Conservation (phyloP, 2,797 vertebrate species). For the Stomatorhinus walkeri region DNA sequence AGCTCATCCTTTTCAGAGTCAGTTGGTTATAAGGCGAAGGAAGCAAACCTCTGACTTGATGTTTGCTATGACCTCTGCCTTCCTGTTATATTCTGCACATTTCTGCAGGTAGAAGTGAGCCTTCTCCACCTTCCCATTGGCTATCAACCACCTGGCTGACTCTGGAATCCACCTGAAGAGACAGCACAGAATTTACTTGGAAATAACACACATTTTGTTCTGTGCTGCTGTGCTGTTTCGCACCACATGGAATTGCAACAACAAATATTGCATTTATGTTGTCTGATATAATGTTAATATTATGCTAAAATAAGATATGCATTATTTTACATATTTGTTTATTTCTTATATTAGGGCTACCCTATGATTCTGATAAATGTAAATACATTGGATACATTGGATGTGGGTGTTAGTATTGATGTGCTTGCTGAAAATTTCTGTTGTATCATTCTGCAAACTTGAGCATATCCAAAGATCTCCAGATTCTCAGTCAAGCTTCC, state of each 20-base stretch:
- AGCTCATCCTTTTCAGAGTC: neutral
- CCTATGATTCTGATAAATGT: neutral
- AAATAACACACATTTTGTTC: neutral
- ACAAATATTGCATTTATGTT: neutral
- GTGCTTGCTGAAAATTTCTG: neutral
- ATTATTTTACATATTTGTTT: neutral
- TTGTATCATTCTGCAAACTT: neutral
- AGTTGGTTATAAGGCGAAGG: neutral
- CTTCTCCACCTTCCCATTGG: constrained; percentile 42
- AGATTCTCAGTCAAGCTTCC: neutral
- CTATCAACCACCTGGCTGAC: constrained; percentile 62
- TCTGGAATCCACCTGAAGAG: constrained; percentile 59
- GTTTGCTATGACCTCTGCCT: constrained; percentile 28
- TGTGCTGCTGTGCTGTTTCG: neutral
- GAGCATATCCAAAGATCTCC: neutral
- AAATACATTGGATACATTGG: neutral
- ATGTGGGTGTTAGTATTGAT: neutral
- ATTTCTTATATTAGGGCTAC: neutral
- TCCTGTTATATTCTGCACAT: constrained; percentile 52
- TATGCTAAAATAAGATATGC: neutral
- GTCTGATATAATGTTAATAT: neutral
- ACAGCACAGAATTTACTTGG: neutral
- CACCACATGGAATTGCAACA: neutral
- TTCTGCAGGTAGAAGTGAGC: constrained; percentile 52
- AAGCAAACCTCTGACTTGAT: constrained; percentile 44